These are phyloP conservation scores for Synergus laeviventris DNA, from an alignment of 2,888 invertebrate species.

Conservation along the genomic window DNA sequence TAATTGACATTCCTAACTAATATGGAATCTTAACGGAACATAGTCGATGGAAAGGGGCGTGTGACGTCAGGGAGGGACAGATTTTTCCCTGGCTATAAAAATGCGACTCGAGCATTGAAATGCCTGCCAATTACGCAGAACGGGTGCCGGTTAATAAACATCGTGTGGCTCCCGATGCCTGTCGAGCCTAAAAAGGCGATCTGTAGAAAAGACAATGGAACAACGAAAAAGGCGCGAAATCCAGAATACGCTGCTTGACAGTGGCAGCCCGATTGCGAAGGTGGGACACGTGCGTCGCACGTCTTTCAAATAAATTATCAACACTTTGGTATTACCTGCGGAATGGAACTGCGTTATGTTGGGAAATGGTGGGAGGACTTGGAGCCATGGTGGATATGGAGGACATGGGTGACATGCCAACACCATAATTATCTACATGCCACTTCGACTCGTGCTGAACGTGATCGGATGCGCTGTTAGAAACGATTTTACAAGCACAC, in stretches of 20 bases:
- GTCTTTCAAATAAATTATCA: conserved; percentile 72
- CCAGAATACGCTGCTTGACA: conserved; percentile 59
- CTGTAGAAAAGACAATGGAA: conserved; percentile 40
- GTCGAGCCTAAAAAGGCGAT: conserved; percentile 39
- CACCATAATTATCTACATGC: conserved; percentile 61
- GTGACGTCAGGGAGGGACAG: conserved; percentile 1
- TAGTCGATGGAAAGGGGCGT: neutral
- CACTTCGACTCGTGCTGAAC: conserved; percentile 21
- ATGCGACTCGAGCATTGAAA: conserved; percentile 30
- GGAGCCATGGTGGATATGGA: conserved; percentile 50
- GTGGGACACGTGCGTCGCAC: conserved; percentile 73
- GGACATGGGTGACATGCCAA: conserved; percentile 62
- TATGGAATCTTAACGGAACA: conserved; percentile 8
- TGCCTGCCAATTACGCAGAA: conserved; percentile 38
- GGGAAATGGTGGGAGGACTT: neutral
- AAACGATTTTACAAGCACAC: neutral
- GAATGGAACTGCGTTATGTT: conserved; percentile 17
- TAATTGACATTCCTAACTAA: conserved; percentile 4
- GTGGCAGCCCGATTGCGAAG: conserved; percentile 56
- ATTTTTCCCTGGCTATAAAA: conserved; percentile 30
- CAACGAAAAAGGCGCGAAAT: conserved; percentile 68
- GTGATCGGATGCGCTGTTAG: conserved; percentile 22
- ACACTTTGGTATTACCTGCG: conserved; percentile 33
- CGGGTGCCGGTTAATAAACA: conserved; percentile 40
- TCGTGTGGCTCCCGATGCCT: conserved; percentile 36